Conservation (phyloP, 2,113 vertebrate species). For the Sinocyclocheilus maitianheensis region DNA sequence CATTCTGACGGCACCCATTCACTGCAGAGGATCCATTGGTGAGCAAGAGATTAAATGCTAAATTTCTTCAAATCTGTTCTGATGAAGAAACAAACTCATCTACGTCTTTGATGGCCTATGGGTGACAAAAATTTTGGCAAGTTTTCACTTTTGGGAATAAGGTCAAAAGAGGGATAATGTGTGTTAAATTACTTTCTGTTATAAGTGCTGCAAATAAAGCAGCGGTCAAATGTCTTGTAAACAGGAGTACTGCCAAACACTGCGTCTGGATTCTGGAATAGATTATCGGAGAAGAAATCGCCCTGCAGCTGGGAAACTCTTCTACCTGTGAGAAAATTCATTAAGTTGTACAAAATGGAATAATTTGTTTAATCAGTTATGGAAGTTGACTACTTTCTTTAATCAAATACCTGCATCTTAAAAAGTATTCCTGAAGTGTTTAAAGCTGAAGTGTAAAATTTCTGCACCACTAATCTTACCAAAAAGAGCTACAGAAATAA, state of each 20-base stretch:
- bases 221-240: conserved; percentile 12
- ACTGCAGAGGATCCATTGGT: background rate
- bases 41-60: background rate
- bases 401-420: background rate
- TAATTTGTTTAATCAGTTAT: background rate
- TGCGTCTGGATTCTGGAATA: conserved; percentile 91
- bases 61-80: background rate
- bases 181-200: background rate
- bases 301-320: conserved; percentile 89
- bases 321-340: conserved; percentile 87
- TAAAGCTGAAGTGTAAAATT: background rate
- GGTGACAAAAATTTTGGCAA: too few relatives aligned
- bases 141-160: background rate
- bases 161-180: background rate
- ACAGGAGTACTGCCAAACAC: conserved; percentile 87
- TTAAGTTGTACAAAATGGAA: background rate
- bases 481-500: background rate
- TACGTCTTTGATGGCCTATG: background rate
- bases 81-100: background rate
- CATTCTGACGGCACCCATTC: background rate
- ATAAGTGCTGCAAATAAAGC: background rate
- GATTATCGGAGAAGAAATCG: conserved; percentile 90
- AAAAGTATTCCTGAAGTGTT: background rate
- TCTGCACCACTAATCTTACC: too few relatives aligned
- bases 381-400: background rate